Evolutionary conservation across 2,888 invertebrate species (phyloP).

Genomic region (Clivina fossor): DNA sequence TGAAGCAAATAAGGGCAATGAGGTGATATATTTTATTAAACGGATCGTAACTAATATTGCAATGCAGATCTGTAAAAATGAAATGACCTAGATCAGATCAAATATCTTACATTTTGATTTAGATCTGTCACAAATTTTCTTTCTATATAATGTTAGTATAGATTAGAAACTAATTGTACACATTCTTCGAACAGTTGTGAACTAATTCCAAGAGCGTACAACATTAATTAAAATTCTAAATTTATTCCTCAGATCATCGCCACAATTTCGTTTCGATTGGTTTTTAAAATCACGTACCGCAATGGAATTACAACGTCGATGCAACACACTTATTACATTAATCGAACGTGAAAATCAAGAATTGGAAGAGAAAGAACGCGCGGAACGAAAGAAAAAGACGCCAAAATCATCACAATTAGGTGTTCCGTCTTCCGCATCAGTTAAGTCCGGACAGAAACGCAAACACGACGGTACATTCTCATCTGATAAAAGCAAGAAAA

Average conservation of each 20-base stretch:
- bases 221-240: background rate
- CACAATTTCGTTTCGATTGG: constrained; percentile 97
- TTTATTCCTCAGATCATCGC: constrained; percentile 63
- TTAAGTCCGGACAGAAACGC: constrained; percentile 65
- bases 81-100: too few relatives aligned
- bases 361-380: constrained; percentile 90
- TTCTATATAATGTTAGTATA: too few relatives aligned
- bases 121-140: too few relatives aligned
- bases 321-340: constrained; percentile 96
- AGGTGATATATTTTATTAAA: too few relatives aligned
- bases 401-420: constrained; percentile 49
- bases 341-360: constrained; percentile 99
- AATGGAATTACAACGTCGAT: constrained; percentile 93
- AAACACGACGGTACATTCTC: constrained; percentile 63
- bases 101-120: too few relatives aligned
- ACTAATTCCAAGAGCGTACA: too few relatives aligned
- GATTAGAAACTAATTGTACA: too few relatives aligned
- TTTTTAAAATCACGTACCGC: constrained; percentile 98
- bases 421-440: constrained; percentile 57
- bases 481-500: constrained; percentile 58
- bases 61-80: too few relatives aligned
- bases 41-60: too few relatives aligned
- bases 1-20: too few relatives aligned
- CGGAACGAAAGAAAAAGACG: constrained; percentile 83
- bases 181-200: too few relatives aligned